Evolutionary conservation across 1,140 invertebrate genomes (phyloP).

Genomic region (Pseudomyrmex dendroicus): DNA sequence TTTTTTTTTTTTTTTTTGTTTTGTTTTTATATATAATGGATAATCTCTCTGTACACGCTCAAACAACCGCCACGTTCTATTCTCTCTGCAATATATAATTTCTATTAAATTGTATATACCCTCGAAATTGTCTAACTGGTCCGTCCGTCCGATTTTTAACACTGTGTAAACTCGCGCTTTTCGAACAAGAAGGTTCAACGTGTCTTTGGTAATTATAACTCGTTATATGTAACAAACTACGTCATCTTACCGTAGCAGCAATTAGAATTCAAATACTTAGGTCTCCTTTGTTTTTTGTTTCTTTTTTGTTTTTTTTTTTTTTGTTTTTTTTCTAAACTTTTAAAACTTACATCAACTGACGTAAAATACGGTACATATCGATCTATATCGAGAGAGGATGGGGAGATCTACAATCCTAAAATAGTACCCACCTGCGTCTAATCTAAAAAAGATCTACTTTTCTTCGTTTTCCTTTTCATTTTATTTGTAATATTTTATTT

Average conservation of each 20-base stretch:
- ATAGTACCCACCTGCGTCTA: slow-evolving; percentile 27
- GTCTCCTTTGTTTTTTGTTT: slow-evolving; percentile 48
- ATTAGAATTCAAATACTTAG: slow-evolving; percentile 43
- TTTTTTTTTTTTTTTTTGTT: neutral
- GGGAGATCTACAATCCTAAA: slow-evolving; percentile 18
- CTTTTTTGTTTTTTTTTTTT: slow-evolving; percentile 41
- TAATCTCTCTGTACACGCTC: too few species aligned
- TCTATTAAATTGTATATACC: slow-evolving; percentile 10
- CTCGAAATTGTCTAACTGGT: slow-evolving; percentile 28
- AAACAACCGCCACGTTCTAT: neutral
- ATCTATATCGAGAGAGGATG: slow-evolving; percentile 20
- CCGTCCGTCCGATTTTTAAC: slow-evolving; percentile 23
- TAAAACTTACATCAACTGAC: slow-evolving; percentile 55
- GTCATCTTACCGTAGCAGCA: slow-evolving; percentile 22
- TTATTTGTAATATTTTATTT: slow-evolving; percentile 32
- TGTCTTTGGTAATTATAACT: slow-evolving; percentile 25
- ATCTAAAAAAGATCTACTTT: slow-evolving; percentile 53
- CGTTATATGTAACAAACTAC: slow-evolving; percentile 30
- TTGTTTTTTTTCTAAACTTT: slow-evolving; percentile 19
- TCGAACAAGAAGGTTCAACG: slow-evolving; percentile 8
- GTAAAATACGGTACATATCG: slow-evolving; percentile 45
- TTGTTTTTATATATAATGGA: too few species aligned
- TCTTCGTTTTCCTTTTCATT: slow-evolving; percentile 48
- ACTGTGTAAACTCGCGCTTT: slow-evolving; percentile 8
- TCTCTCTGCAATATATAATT: slow-evolving; percentile 25